phyloP scores from a whole-genome alignment of 2,113 vertebrate genomes.

The Serinus canaria region DNA sequence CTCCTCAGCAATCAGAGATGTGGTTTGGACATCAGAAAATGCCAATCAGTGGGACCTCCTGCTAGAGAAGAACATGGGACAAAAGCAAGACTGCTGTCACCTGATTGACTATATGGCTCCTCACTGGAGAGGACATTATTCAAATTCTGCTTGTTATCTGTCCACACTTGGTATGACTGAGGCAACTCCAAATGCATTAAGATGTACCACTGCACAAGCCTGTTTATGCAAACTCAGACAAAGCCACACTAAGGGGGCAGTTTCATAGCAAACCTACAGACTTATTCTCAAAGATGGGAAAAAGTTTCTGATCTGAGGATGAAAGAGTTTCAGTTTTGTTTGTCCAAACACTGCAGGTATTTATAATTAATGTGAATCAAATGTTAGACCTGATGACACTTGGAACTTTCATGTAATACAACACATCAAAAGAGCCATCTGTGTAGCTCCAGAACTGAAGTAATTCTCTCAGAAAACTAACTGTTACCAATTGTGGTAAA shows the following conservation, averaged over 20 bases:
- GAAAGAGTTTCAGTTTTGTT: conserved; percentile 18
- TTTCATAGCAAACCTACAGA: neutral
- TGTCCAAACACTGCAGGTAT: conserved; percentile 22
- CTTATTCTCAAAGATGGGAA: conserved; percentile 14
- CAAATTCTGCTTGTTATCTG: neutral
- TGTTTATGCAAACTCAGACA: neutral
- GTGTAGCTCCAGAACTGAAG: neutral
- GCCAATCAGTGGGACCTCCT: neutral
- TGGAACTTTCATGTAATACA: neutral
- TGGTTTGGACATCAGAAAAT: neutral
- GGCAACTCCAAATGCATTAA: neutral
- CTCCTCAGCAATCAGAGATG: neutral
- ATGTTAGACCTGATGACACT: neutral
- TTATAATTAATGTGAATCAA: conserved; percentile 12
- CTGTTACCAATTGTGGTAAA: neutral
- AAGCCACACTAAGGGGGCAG: neutral
- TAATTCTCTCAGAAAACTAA: neutral
- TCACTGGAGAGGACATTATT: neutral
- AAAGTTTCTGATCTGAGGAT: conserved; percentile 34
- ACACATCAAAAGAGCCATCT: neutral
- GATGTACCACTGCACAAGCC: neutral
- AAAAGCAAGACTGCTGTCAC: neutral
- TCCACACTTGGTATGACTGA: neutral
- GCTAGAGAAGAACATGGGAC: neutral
- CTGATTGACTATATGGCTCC: fast-evolving